phyloP scores from a whole-genome alignment of 2,888 invertebrate genomes.

The Dysmachus trigonus region DNA sequence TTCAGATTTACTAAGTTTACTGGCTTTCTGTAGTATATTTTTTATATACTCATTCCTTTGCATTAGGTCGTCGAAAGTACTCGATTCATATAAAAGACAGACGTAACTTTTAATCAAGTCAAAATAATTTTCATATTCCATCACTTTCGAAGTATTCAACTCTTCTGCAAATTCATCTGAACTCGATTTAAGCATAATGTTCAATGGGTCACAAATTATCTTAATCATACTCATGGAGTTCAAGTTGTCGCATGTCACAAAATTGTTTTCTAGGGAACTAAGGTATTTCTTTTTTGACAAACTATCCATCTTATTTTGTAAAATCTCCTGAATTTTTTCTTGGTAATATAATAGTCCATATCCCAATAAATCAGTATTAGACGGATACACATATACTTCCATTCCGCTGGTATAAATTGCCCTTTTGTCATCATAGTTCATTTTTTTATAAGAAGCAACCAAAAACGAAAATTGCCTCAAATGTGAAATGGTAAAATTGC shows the following conservation, averaged over 20 bases:
- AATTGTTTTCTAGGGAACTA: constrained; percentile 53
- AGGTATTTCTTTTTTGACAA: not conserved
- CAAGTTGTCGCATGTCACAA: constrained; percentile 57
- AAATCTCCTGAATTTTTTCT: constrained; percentile 59
- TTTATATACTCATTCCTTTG: constrained; percentile 59
- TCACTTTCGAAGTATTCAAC: not conserved
- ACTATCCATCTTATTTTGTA: constrained; percentile 53
- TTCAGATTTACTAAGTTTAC: not conserved
- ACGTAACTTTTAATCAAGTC: constrained; percentile 56
- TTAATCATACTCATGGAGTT: constrained; percentile 57
- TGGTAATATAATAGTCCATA: constrained; percentile 61
- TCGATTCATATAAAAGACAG: constrained; percentile 64
- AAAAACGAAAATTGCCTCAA: constrained; percentile 60
- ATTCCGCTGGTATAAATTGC: constrained; percentile 61
- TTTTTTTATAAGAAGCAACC: constrained; percentile 58
- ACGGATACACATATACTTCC: constrained; percentile 63
- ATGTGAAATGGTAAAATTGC: constrained; percentile 60
- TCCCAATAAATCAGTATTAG: constrained; percentile 60
- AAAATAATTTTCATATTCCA: not conserved
- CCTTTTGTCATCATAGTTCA: constrained; percentile 57
- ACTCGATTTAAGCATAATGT: constrained; percentile 51
- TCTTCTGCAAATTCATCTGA: not conserved
- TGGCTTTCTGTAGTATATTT: constrained; percentile 47
- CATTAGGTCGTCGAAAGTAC: constrained; percentile 59
- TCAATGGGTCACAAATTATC: constrained; percentile 58